phyloP scores from a whole-genome alignment of 2,113 vertebrate species.

The Pelmatolapia mariae region DNA sequence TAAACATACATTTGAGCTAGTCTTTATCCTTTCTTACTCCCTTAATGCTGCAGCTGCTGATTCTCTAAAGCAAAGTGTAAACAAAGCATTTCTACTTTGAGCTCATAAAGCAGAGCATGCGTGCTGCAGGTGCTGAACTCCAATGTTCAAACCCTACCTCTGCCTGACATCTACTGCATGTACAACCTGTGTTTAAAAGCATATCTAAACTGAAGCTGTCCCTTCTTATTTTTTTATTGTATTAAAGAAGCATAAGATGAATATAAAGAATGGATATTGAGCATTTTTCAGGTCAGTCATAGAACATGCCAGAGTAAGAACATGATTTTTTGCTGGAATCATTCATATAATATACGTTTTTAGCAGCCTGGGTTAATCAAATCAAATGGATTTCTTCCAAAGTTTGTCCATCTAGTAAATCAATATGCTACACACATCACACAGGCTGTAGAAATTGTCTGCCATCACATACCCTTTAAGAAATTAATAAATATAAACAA shows the following conservation, averaged over 20 bases:
- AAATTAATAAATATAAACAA: neutral
- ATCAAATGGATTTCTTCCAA: neutral
- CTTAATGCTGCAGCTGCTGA: neutral
- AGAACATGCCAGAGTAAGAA: neutral
- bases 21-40: neutral
- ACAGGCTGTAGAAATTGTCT: neutral
- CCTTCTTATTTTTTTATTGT: neutral
- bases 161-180: neutral
- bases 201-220: neutral
- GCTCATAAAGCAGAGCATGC: neutral
- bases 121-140: fast-evolving
- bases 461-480: neutral
- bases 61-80: neutral
- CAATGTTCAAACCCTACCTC: neutral
- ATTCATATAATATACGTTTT: neutral
- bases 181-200: neutral
- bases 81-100: neutral
- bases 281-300: neutral
- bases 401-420: neutral
- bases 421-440: neutral
- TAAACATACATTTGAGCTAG: neutral
- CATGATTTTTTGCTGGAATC: neutral
- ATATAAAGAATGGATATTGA: neutral
- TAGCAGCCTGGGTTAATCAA: neutral
- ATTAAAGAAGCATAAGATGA: neutral